Evolutionary conservation across 2,888 invertebrate genomes (phyloP).

Genomic region (Dynastes tityus): DNA sequence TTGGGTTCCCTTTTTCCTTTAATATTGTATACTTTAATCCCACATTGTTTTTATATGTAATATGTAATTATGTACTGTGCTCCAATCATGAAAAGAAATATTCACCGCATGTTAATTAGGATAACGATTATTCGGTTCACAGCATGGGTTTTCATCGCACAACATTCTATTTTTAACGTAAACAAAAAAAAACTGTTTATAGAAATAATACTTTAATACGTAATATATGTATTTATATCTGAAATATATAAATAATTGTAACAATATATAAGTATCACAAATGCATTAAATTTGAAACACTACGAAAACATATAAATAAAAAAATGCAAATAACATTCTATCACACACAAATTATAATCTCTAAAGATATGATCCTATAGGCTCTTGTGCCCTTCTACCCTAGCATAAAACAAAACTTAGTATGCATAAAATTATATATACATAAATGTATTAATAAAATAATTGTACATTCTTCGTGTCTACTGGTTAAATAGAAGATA

Average conservation of each 20-base stretch:
- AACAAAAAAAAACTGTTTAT: background rate
- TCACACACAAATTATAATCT: background rate
- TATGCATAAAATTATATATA: background rate
- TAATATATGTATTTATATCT: background rate
- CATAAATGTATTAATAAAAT: slow-evolving; percentile 4
- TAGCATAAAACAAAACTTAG: background rate
- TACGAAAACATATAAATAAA: background rate
- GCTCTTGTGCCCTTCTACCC: background rate
- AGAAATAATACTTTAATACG: slow-evolving; percentile 8
- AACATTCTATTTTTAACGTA: background rate
- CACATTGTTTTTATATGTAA: no score
- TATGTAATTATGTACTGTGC: no score
- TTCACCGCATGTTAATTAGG: no score
- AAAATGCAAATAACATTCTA: background rate
- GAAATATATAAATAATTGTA: slow-evolving; percentile 8
- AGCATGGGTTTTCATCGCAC: slow-evolving; percentile 24
- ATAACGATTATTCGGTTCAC: no score
- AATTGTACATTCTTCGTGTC: slow-evolving; percentile 9
- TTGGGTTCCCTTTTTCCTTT: no score
- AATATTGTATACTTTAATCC: no score
- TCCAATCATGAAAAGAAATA: no score
- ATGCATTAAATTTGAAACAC: background rate
- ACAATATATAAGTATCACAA: slow-evolving; percentile 8
- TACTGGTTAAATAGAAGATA: slow-evolving; percentile 8
- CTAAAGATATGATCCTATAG: background rate